Percentiles rank a stretch among this genome's conserved stretches.
Conservation (phyloP, 2,888 invertebrate genomes). For the Heliconius ethilla region DNA sequence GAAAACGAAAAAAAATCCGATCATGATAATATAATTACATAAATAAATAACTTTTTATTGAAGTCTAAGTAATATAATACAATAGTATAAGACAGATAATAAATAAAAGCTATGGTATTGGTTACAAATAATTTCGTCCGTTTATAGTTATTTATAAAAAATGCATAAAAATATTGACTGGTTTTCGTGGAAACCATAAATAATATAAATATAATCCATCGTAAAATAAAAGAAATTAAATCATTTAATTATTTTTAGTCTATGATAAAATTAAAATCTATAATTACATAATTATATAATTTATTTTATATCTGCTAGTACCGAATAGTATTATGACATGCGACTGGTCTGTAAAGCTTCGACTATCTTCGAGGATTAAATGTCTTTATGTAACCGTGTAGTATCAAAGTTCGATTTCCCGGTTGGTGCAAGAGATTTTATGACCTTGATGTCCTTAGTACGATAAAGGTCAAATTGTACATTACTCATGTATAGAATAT, state of each 20-base stretch:
- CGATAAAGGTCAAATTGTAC: slow-evolving; percentile 37
- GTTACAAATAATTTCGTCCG: too few species aligned
- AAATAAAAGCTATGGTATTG: neutral
- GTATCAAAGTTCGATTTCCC: neutral
- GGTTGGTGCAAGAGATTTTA: slow-evolving; percentile 25
- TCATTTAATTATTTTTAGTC: neutral
- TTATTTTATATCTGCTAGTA: slow-evolving; percentile 26
- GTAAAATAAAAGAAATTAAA: too few species aligned
- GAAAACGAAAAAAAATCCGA: neutral
- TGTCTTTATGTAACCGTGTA: neutral
- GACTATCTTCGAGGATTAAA: neutral
- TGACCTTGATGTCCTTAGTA: slow-evolving; percentile 12
- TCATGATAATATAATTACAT: neutral
- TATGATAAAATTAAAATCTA: neutral
- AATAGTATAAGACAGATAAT: neutral
- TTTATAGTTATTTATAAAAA: too few species aligned
- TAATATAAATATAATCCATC: too few species aligned
- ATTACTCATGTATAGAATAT: slow-evolving; percentile 40
- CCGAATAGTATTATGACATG: slow-evolving; percentile 19
- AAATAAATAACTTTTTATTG: neutral
- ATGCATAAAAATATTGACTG: too few species aligned
- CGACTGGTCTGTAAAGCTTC: slow-evolving; percentile 12
- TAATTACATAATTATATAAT: slow-evolving; percentile 14
- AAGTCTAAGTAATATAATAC: neutral
- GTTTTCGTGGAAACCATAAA: too few species aligned